These are phyloP conservation scores for Siniperca obscura DNA, from an alignment of 2,797 vertebrate species.

Conservation along the genomic window DNA sequence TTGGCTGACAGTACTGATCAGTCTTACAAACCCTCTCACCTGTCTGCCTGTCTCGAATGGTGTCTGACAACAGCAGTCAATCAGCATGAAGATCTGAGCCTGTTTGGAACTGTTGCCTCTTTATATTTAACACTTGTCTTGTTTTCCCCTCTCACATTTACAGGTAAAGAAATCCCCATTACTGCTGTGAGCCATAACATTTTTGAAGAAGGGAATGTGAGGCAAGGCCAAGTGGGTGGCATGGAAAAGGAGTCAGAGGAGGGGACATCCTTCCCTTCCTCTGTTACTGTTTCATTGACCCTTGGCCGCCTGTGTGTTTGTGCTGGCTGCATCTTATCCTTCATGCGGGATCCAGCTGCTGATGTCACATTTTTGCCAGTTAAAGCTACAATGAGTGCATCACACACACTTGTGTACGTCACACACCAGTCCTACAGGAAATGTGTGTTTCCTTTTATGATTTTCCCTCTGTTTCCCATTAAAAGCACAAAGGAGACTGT, in stretches of 20 bases:
- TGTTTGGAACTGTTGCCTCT: neutral
- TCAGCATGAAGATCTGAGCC: neutral
- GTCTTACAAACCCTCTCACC: neutral
- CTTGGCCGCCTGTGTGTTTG: slow-evolving; percentile 51
- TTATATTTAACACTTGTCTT: neutral
- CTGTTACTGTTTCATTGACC: slow-evolving; percentile 50
- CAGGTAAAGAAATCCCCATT: neutral
- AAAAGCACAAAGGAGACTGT: slow-evolving; percentile 68
- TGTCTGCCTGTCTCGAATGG: neutral
- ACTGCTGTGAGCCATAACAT: slow-evolving; percentile 32
- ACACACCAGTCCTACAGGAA: slow-evolving; percentile 74
- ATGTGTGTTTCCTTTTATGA: slow-evolving; percentile 74
- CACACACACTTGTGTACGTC: slow-evolving; percentile 63
- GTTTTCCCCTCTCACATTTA: slow-evolving; percentile 10
- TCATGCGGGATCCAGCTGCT: slow-evolving; percentile 58
- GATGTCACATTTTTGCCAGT: slow-evolving; percentile 74
- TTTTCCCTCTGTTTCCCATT: slow-evolving; percentile 76
- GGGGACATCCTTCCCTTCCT: slow-evolving; percentile 51
- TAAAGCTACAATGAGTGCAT: slow-evolving; percentile 45
- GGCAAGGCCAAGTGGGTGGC: slow-evolving; percentile 54
- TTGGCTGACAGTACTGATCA: neutral
- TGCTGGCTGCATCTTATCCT: slow-evolving; percentile 35
- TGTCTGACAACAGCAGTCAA: neutral
- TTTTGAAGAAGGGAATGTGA: slow-evolving; percentile 38
- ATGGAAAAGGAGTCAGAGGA: slow-evolving; percentile 33